These are phyloP conservation scores for Mesorhabditis belari DNA, from an alignment of 2,888 invertebrate genomes.

Conservation along the genomic window DNA sequence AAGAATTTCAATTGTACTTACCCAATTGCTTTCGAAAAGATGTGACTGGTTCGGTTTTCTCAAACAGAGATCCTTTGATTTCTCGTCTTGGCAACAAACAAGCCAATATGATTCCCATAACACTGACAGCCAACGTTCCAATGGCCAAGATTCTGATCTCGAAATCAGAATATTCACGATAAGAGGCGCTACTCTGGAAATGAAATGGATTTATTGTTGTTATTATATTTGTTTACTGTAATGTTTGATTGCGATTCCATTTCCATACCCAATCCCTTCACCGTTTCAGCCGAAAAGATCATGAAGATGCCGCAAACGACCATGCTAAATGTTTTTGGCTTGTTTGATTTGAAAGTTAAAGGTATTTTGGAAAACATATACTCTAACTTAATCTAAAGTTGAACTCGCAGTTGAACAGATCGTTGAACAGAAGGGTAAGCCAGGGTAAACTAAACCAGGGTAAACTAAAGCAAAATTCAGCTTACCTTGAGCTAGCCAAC, in stretches of 20 bases:
- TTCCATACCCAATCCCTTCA: not conserved
- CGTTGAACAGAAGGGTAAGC: too few species aligned
- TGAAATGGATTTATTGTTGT: too few species aligned
- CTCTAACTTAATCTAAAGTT: too few species aligned
- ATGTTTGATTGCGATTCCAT: not conserved
- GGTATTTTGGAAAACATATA: too few species aligned
- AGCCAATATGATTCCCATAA: not conserved
- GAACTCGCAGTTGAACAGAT: too few species aligned
- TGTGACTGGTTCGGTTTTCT: not conserved
- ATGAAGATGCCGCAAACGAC: not conserved
- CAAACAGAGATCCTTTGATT: not conserved
- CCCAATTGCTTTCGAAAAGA: not conserved
- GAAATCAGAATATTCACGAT: not conserved
- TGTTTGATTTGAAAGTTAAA: too few species aligned
- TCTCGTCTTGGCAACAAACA: not conserved
- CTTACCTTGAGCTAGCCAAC: not conserved
- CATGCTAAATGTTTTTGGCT: not conserved
- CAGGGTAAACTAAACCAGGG: too few species aligned
- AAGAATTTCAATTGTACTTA: not conserved
- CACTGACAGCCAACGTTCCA: not conserved
- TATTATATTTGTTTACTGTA: too few species aligned
- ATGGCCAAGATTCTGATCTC: not conserved
- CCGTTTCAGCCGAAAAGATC: not conserved
- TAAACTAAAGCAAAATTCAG: too few species aligned
- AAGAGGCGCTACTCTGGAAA: not conserved